A percentile compares a stretch with the other conserved stretches of the same genome.
Conservation (phyloP, 2,113 vertebrate species). For the Zosterops japonicus region DNA sequence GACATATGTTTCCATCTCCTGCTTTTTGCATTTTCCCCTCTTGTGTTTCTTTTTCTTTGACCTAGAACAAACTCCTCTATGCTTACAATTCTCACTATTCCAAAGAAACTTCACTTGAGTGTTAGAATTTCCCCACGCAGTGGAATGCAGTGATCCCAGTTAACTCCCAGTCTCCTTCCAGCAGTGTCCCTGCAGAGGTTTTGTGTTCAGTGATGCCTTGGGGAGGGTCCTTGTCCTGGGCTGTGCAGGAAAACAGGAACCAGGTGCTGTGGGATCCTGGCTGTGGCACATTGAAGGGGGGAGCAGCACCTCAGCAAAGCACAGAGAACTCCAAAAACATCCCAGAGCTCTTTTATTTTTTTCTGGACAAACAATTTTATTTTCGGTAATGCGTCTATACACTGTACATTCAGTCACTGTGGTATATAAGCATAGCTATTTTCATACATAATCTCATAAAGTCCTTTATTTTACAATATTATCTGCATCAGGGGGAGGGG, state of each 20-base stretch:
- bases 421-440: slow-evolving; percentile 94
- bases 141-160: fast-evolving
- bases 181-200: fast-evolving
- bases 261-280: background rate
- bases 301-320: background rate
- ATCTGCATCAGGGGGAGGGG: slow-evolving; percentile 73
- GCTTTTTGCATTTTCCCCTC: background rate
- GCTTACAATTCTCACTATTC: background rate
- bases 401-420: slow-evolving; percentile 97
- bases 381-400: slow-evolving; percentile 96
- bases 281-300: background rate
- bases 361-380: slow-evolving; percentile 94
- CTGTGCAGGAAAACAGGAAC: background rate
- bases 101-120: background rate
- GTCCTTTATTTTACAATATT: slow-evolving; percentile 92
- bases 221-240: background rate
- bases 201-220: fast-evolving
- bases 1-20: slow-evolving; percentile 44
- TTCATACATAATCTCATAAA: slow-evolving; percentile 93
- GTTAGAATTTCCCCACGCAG: background rate
- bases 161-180: background rate
- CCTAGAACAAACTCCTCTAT: background rate
- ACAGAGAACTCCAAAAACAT: background rate
- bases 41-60: slow-evolving; percentile 3
- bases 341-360: background rate